phyloP scores from a whole-genome alignment of 2,888 invertebrate species.

The Amblyjoppa proteus region DNA sequence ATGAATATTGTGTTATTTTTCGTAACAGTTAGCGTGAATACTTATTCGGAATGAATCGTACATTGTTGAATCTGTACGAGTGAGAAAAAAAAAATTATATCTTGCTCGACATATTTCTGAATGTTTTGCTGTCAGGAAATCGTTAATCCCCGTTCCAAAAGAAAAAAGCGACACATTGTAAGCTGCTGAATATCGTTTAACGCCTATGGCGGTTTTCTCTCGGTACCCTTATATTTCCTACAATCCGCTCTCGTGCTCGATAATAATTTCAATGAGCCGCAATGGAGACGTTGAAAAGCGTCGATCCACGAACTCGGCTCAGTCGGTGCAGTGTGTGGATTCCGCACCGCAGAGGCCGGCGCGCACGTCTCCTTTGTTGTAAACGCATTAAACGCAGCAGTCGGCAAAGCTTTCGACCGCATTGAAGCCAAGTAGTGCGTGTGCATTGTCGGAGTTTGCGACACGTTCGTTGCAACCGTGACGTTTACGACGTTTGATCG shows the following conservation, averaged over 20 bases:
- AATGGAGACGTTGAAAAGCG: neutral
- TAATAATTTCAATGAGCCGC: neutral
- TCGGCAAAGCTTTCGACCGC: conserved; percentile 1
- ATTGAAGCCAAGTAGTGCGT: neutral
- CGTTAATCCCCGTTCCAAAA: too few relatives aligned
- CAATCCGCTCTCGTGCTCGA: neutral
- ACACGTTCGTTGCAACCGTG: conserved; percentile 38
- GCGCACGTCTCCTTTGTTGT: neutral
- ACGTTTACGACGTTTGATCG: conserved; percentile 75
- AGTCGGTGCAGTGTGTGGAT: neutral
- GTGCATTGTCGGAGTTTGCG: neutral
- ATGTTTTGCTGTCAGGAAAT: too few relatives aligned
- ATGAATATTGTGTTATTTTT: too few relatives aligned
- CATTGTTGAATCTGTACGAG: neutral
- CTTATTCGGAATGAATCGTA: neutral
- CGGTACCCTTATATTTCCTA: neutral
- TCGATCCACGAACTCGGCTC: neutral
- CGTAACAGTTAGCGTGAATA: neutral
- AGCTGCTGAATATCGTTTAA: neutral
- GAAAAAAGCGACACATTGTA: neutral
- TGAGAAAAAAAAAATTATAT: neutral
- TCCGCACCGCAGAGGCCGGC: neutral
- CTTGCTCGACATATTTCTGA: too few relatives aligned
- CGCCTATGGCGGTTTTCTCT: neutral
- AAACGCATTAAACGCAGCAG: conserved; percentile 3